Conservation (phyloP, 2,113 vertebrate species). For the Colaptes auratus region DNA sequence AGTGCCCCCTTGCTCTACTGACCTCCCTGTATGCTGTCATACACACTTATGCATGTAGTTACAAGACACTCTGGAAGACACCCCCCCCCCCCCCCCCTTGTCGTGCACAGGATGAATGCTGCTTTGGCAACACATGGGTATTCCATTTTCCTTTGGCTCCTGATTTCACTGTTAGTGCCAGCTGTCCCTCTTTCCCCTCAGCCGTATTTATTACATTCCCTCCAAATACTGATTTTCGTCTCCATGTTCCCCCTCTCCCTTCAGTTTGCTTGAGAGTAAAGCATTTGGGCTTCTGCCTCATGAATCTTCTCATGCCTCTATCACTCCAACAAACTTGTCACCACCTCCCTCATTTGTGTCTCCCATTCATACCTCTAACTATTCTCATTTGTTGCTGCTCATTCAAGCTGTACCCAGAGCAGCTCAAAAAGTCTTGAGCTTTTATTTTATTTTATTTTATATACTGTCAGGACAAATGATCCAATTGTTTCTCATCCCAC, state of each 20-base stretch:
- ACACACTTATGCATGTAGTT: fast-evolving
- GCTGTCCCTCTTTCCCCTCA: not conserved
- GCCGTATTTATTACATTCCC: not conserved
- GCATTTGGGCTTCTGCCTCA: not conserved
- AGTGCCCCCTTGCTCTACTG: not conserved
- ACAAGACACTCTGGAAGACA: not conserved
- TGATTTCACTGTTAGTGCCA: not conserved
- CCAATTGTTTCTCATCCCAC: fast-evolving
- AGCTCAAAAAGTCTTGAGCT: not conserved
- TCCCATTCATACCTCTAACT: not conserved
- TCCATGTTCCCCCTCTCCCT: fast-evolving
- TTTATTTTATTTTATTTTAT: not conserved
- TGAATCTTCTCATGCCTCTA: not conserved
- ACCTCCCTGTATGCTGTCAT: not conserved
- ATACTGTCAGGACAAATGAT: not conserved
- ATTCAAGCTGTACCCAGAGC: not conserved
- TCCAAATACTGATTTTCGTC: not conserved
- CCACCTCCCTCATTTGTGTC: fast-evolving
- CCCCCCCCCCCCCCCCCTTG: not conserved
- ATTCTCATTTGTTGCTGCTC: not conserved
- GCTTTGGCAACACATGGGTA: not conserved
- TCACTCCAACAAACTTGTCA: not conserved
- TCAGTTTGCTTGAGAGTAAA: not conserved
- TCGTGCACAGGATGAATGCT: not conserved
- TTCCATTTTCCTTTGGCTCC: not conserved